These are phyloP conservation scores for Crypturellus undulatus DNA, from an alignment of 2,113 vertebrate species.

Conservation along the genomic window DNA sequence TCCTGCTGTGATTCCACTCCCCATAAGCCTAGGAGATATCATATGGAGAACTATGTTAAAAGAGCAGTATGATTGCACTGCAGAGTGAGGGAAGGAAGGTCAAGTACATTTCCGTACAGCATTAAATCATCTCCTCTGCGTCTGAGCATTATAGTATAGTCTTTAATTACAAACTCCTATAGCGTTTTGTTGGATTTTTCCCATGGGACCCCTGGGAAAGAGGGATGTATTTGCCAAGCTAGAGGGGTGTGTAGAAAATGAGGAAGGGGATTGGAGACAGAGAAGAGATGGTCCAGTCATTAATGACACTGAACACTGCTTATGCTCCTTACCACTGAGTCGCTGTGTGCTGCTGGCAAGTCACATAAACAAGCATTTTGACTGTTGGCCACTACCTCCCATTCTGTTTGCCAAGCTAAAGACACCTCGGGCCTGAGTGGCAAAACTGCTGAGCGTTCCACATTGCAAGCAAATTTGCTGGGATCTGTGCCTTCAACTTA, in stretches of 20 bases:
- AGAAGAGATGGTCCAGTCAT: slow-evolving; percentile 40
- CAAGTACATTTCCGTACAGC: not conserved
- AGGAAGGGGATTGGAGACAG: slow-evolving; percentile 43
- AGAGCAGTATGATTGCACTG: not conserved
- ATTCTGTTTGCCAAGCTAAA: slow-evolving; percentile 1
- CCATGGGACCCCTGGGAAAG: not conserved
- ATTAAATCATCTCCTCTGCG: slow-evolving; percentile 23
- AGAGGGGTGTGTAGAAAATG: slow-evolving; percentile 31
- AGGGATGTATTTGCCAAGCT: not conserved
- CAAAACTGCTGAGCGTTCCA: not conserved
- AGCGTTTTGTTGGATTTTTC: not conserved
- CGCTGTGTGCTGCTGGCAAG: slow-evolving; percentile 52
- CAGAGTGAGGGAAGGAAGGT: slow-evolving; percentile 13
- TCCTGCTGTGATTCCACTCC: not conserved
- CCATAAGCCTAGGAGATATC: not conserved
- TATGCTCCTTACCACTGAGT: slow-evolving; percentile 6
- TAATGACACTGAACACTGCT: not conserved
- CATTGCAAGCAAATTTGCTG: not conserved
- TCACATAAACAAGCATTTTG: slow-evolving; percentile 50
- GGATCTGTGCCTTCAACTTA: slow-evolving; percentile 25
- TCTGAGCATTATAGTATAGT: not conserved
- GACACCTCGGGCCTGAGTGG: slow-evolving; percentile 44
- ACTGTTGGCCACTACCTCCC: slow-evolving; percentile 23
- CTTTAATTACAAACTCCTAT: slow-evolving; percentile 37
- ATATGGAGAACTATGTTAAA: not conserved